Evolutionary conservation across 2,797 vertebrate species (phyloP).

Genomic region (Pangasius larnaudii): DNA sequence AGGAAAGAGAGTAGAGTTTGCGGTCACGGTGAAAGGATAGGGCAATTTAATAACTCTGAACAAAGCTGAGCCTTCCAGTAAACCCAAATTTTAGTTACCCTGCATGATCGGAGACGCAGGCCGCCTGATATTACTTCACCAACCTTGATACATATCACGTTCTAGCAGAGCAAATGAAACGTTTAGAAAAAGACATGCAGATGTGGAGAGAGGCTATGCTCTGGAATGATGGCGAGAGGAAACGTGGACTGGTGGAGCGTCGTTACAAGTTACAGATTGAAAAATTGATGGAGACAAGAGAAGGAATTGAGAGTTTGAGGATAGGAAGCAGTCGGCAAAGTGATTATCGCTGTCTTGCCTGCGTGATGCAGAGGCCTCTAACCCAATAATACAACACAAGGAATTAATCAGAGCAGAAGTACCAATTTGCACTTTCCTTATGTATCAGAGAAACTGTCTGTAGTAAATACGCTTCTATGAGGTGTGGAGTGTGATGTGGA

Average conservation of each 20-base stretch:
- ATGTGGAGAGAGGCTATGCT: constrained; percentile 25
- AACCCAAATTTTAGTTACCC: constrained; percentile 74
- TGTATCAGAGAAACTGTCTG: constrained; percentile 56
- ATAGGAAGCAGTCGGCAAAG: constrained; percentile 75
- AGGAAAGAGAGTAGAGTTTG: constrained; percentile 57
- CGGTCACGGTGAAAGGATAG: constrained; percentile 61
- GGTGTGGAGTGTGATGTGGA: constrained; percentile 46
- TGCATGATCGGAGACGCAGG: constrained; percentile 63
- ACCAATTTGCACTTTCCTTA: constrained; percentile 64
- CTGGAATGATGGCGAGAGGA: constrained; percentile 31
- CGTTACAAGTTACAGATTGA: constrained; percentile 57
- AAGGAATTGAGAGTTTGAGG: constrained; percentile 74
- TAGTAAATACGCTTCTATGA: constrained; percentile 31
- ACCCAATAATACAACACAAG: constrained; percentile 66
- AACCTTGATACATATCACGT: constrained; percentile 73
- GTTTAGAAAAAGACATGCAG: constrained; percentile 58
- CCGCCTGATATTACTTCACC: constrained; percentile 65
- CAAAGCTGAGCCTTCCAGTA: constrained; percentile 65
- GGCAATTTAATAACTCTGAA: constrained; percentile 70
- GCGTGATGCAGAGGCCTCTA: constrained; percentile 71
- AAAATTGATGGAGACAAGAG: constrained; percentile 73
- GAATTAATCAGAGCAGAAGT: constrained; percentile 70
- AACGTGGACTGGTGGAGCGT: constrained; percentile 31
- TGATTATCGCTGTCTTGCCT: constrained; percentile 72
- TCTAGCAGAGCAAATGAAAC: constrained; percentile 67